phyloP scores from a whole-genome alignment of 2,113 vertebrate genomes.

The Probosciger aterrimus region DNA sequence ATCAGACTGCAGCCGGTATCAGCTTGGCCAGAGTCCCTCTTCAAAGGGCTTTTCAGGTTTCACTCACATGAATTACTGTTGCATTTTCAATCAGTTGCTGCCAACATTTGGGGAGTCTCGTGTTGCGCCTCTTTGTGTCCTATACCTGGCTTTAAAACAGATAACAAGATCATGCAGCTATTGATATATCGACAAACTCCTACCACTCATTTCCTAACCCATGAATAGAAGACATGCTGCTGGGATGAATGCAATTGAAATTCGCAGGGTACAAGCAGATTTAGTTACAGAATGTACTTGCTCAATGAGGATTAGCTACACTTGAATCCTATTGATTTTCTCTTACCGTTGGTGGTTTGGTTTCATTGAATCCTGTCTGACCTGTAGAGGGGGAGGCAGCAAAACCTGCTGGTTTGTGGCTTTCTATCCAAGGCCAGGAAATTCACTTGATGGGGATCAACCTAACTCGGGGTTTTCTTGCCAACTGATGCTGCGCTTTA shows the following conservation, averaged over 20 bases:
- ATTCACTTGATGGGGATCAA: neutral
- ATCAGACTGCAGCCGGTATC: rapidly evolving
- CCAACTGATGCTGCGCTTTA: neutral
- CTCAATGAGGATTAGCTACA: neutral
- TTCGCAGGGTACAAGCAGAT: neutral
- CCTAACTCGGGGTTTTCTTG: neutral
- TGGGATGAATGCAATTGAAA: neutral
- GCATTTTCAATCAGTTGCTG: neutral
- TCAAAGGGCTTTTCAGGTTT: neutral
- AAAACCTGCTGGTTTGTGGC: neutral
- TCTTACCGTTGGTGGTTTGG: rapidly evolving
- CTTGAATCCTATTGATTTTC: slow-evolving; percentile 1
- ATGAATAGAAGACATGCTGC: neutral
- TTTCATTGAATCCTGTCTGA: neutral
- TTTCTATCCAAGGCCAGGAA: neutral
- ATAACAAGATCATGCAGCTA: neutral
- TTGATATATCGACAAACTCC: neutral
- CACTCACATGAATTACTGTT: neutral
- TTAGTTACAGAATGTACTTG: neutral
- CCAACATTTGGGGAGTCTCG: rapidly evolving
- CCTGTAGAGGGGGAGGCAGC: neutral
- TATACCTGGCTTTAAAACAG: neutral
- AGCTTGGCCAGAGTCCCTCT: neutral
- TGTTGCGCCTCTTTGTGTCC: neutral
- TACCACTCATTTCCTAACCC: neutral